Evolutionary conservation across 1,140 invertebrate species (phyloP).

Genomic region (Apis laboriosa): DNA sequence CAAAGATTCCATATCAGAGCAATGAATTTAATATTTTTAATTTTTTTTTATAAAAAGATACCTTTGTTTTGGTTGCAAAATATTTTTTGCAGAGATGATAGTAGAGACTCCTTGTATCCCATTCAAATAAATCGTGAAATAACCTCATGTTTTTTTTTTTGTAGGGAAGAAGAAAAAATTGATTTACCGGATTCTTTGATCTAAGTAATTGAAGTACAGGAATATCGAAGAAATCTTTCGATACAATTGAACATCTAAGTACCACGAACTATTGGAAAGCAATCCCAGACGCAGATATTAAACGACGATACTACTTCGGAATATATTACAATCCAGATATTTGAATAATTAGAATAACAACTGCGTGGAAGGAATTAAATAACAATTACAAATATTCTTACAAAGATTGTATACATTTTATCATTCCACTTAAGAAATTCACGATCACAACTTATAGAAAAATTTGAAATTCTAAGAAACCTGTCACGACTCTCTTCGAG

Average conservation of each 20-base stretch:
- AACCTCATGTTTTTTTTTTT: not conserved
- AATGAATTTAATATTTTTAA: too few species aligned
- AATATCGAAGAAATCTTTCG: not conserved
- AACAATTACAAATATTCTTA: not conserved
- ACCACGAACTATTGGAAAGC: constrained; percentile 3
- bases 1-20: too few species aligned
- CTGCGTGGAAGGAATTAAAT: not conserved
- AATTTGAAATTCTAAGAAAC: not conserved
- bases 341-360: not conserved
- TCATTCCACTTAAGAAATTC: not conserved
- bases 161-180: not conserved
- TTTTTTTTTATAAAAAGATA: too few species aligned
- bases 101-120: too few species aligned
- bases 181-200: not conserved
- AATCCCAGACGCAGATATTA: not conserved
- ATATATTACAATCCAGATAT: not conserved
- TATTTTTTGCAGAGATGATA: too few species aligned
- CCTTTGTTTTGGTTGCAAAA: too few species aligned
- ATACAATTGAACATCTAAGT: not conserved
- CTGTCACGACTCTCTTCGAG: too few species aligned
- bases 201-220: not conserved
- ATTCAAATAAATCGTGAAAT: too few species aligned
- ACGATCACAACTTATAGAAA: not conserved
- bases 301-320: not conserved
- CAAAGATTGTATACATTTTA: not conserved